Evolutionary conservation across 2,797 vertebrate species (phyloP), one percentile per base, ranked within the genome.

Genomic region (Jordanella pulchra): DNA sequence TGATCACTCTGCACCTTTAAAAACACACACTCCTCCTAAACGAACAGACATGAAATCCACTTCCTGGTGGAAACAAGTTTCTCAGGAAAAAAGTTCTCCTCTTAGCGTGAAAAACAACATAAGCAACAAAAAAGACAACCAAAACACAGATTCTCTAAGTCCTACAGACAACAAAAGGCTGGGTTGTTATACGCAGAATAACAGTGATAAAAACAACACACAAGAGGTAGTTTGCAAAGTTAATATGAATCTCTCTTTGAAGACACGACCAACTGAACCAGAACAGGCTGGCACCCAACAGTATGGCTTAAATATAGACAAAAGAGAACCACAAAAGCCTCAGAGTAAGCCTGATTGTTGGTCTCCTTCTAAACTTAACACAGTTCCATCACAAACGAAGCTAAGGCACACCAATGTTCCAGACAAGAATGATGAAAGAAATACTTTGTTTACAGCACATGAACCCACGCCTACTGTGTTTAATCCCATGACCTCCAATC

Each of bases 1-100:
- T 50, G 81, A 90, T 21, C 72, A 21, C 14, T 71, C 79, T 47
- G 15, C 69, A 30, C 68, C 77, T 11, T 39, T 53, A 14, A 90
- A 88, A 76, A 75, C 61, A 1, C 78, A 75, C 1, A 63, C 84
- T 7, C 44, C 79, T 39, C 83, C 88, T 1, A 81, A 80, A 76
- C 85, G 84, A 42, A 87, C 87, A n/a, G 87, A 69, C 7, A 75
- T 92, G 44, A 79, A 79, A 32, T 81, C 87, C 30, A 83, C 85
- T 10, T 84, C 83, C 23, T 91, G 87, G 86, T 88, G 89, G 90
- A 89, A 90, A 79, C 79, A 87, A 73, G 81, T 82, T 39, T 78
- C 75, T 30, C 85, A 80, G 54, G 87, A 92, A 32, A 60, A 64
- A 18, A 67, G 42, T 77, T 61, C 65, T 55, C 68, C 76, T 71